phyloP scores from a whole-genome alignment of 2,113 vertebrate genomes.

The Centropus unirufus region DNA sequence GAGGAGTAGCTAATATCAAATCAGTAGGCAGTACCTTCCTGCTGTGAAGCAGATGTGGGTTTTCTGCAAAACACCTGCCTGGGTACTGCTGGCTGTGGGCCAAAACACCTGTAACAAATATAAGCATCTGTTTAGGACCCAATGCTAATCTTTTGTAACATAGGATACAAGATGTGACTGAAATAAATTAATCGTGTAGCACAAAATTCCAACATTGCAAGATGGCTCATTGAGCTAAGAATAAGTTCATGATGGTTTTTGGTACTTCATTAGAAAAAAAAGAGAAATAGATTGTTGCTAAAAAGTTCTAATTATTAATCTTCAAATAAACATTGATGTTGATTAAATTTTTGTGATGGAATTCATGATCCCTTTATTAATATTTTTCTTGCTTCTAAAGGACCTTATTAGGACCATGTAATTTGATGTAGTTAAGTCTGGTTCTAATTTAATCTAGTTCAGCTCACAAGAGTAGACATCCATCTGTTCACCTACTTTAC shows the following conservation, averaged over 20 bases:
- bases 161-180: fast-evolving
- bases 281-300: background rate
- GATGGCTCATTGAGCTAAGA: fast-evolving
- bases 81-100: background rate
- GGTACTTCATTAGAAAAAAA: background rate
- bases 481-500: slow-evolving; percentile 45
- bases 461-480: slow-evolving; percentile 1
- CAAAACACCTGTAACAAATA: background rate
- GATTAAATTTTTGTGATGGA: background rate
- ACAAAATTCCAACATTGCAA: background rate
- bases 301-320: background rate
- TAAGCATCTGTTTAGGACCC: background rate
- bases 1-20: background rate
- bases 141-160: background rate
- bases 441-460: slow-evolving; percentile 12
- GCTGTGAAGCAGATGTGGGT: background rate
- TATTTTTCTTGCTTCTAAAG: background rate
- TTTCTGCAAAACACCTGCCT: background rate
- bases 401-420: background rate
- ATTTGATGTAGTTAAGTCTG: slow-evolving; percentile 6
- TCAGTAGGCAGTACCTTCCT: background rate
- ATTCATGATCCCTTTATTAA: background rate
- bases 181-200: background rate
- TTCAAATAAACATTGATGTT: background rate
- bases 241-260: background rate